Evolutionary conservation across 2,797 vertebrate genomes (phyloP), one percentile per base, ranked within the genome.

Genomic region (Neosalanx taihuensis): DNA sequence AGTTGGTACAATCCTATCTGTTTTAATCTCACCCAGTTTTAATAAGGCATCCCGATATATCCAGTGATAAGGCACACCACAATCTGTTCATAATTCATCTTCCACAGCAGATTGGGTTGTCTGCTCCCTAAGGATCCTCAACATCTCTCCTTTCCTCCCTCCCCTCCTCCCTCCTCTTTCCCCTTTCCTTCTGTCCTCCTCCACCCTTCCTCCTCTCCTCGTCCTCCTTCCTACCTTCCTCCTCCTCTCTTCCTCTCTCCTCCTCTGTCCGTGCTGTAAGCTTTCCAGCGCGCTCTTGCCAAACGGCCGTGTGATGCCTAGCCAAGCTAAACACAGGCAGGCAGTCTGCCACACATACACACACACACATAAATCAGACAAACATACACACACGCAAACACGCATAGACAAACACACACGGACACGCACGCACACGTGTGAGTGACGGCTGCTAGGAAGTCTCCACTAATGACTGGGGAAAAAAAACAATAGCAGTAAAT

Each of bases 271-370:
- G 89, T 89, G 86, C 94, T 92, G 93, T 92, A 94, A 91, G 91
- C 90, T 89, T 92, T 96, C 94, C 95, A 92, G 92, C 85, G 89
- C 91, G 87, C 85, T 70, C 85, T 92, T 94, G 94, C 96, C 96
- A 98, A 96, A 91, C 90, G 92, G 89, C 91, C 87, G 89, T 94
- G 91, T 94, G 95, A 96, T 94, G 93, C 85, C 91, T 80, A 89
- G 96, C 96, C 97, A 98, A 98, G 94, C 93, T 94, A 96, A 98
- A 97, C 94, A 96, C 92, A 88, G 94, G 94, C 94, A 91, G 87
- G 93, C 91, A 93, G 94, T 94, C 94, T 89, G 91, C 86, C 92
- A 33, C n/a, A 33, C 18, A 5, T 49, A 62, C 60, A 62, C 46
- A 17, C 26, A 53, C 60, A 49, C 20, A 51, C 37, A 29, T 10